Evolutionary conservation across 2,797 vertebrate genomes (phyloP).

Genomic region (Perodicticus potto): DNA sequence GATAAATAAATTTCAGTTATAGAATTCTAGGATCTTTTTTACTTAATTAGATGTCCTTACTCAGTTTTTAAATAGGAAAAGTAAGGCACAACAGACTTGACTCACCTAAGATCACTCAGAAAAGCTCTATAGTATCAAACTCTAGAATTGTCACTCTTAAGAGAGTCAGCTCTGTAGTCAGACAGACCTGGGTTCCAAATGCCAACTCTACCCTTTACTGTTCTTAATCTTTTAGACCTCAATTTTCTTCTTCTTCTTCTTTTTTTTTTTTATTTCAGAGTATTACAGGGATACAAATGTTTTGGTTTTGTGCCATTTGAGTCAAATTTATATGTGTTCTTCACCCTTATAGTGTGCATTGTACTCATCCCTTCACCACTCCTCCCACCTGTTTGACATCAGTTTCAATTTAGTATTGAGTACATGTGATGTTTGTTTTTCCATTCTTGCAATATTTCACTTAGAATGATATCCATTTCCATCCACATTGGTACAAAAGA

Average conservation of each 20-base stretch:
- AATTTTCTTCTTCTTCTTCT: not conserved
- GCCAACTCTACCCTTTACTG: not conserved
- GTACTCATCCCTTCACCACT: no score
- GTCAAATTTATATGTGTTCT: no score
- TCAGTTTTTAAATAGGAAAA: constrained; percentile 49
- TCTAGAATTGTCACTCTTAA: not conserved
- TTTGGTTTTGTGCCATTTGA: no score
- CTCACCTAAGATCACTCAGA: not conserved
- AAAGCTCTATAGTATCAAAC: not conserved
- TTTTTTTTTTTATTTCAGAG: no score
- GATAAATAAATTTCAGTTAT: not conserved
- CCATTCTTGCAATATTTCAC: no score
- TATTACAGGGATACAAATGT: no score
- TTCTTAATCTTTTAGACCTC: not conserved
- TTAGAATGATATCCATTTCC: no score
- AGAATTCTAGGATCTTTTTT: constrained; percentile 9
- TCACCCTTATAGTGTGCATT: no score
- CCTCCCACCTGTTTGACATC: no score
- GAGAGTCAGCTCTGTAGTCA: not conserved
- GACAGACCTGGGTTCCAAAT: not conserved
- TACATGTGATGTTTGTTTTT: no score
- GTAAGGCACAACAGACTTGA: not conserved
- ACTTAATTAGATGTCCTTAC: constrained; percentile 40
- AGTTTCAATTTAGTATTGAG: no score
- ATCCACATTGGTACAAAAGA: no score